A percentile compares a stretch with the other conserved stretches of the same genome.
phyloP scores from a whole-genome alignment of 1,140 invertebrate genomes.

The Vollenhovia emeryi region DNA sequence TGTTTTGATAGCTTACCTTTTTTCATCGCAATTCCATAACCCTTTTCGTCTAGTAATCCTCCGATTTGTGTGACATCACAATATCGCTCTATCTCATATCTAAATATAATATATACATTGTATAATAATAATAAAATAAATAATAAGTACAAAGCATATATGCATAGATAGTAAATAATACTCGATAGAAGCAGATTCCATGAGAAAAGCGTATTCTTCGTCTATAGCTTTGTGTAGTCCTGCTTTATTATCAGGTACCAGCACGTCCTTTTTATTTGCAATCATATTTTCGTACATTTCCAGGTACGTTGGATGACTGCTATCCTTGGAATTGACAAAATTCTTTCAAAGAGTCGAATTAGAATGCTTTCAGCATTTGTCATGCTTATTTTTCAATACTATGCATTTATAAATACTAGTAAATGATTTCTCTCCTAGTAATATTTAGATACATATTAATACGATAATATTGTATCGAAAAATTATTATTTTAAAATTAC shows the following conservation, averaged over 20 bases:
- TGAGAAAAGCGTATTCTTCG: constrained; percentile 92
- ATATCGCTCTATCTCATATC: constrained; percentile 91
- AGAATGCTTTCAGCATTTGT: constrained; percentile 21
- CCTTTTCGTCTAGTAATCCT: constrained; percentile 93
- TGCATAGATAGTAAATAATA: constrained; percentile 1
- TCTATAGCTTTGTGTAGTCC: constrained; percentile 89
- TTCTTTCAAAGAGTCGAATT: constrained; percentile 65
- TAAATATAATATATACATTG: neutral
- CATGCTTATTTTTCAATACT: constrained; percentile 5
- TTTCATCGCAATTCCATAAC: constrained; percentile 94
- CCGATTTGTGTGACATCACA: constrained; percentile 94
- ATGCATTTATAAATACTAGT: neutral
- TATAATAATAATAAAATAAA: neutral
- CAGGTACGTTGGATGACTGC: constrained; percentile 86
- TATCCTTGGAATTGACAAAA: constrained; percentile 88
- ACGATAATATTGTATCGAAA: neutral
- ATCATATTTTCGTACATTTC: constrained; percentile 94
- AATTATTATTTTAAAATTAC: neutral
- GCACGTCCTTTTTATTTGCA: constrained; percentile 87
- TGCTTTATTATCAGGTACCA: constrained; percentile 89
- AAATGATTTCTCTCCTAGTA: neutral
- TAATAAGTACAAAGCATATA: neutral
- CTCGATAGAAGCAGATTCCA: constrained; percentile 95
- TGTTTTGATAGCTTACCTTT: constrained; percentile 87
- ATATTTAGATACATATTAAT: neutral